These are phyloP conservation scores for Heteronetta atricapilla DNA, from an alignment of 2,113 vertebrate genomes.

Conservation along the genomic window DNA sequence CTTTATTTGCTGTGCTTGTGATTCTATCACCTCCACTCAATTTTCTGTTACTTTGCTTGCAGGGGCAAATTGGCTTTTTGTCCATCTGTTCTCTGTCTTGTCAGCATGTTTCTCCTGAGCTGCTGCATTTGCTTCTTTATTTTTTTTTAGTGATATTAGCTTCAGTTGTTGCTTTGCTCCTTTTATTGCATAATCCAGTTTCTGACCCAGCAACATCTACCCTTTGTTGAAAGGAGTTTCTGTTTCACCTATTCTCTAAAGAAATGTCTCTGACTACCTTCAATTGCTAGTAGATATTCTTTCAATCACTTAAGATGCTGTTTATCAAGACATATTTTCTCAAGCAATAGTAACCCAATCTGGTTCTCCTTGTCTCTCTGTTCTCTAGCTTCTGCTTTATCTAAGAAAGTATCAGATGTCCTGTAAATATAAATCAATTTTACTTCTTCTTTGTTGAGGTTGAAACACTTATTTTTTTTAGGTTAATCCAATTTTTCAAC, in stretches of 20 bases:
- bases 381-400: conserved; percentile 6
- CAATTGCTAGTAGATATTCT: neutral
- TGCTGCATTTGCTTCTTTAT: neutral
- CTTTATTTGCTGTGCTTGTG: neutral
- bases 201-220: neutral
- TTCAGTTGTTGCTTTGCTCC: conserved; percentile 18
- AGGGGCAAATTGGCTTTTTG: neutral
- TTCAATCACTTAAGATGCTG: neutral
- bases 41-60: neutral
- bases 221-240: conserved; percentile 11
- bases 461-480: neutral
- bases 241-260: conserved; percentile 29
- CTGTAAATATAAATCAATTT: neutral
- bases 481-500: neutral
- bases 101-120: neutral
- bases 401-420: neutral
- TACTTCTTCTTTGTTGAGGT: neutral
- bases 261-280: neutral
- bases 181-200: neutral
- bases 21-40: neutral
- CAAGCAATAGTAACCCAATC: neutral
- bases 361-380: neutral
- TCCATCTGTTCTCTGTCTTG: neutral
- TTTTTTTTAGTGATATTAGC: neutral
- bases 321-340: neutral